A percentile compares a stretch with the other conserved stretches of the same genome.
Conservation (phyloP, 2,888 invertebrate genomes). For the Eubasilissa splendida region DNA sequence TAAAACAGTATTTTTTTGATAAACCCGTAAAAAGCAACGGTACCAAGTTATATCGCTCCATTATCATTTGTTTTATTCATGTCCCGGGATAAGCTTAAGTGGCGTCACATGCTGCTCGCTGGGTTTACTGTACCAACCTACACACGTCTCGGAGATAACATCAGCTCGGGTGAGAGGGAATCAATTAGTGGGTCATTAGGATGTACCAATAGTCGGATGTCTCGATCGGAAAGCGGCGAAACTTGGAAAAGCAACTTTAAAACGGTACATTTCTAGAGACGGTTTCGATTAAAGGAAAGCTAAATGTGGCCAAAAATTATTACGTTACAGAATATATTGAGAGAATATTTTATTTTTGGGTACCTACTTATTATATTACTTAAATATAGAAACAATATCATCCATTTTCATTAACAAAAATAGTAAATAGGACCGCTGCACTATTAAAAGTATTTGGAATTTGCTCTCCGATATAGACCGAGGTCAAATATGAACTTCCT, state of each 20-base stretch:
- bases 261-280: background rate
- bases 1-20: too few relatives aligned
- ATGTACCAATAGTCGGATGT: slow-evolving; percentile 11
- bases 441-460: too few relatives aligned
- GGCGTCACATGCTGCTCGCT: slow-evolving; percentile 14
- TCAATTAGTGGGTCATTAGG: slow-evolving; percentile 23
- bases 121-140: background rate
- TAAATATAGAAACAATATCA: too few relatives aligned
- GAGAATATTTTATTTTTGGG: too few relatives aligned
- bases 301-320: background rate
- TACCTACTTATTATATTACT: too few relatives aligned
- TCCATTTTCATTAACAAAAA: too few relatives aligned
- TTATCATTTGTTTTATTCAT: slow-evolving; percentile 22
- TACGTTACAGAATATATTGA: too few relatives aligned
- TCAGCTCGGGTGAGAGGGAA: slow-evolving; percentile 1
- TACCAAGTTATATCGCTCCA: background rate
- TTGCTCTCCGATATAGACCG: too few relatives aligned
- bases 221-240: background rate
- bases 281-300: background rate
- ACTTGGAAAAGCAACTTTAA: slow-evolving; percentile 5
- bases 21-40: too few relatives aligned
- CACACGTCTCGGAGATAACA: slow-evolving; percentile 13
- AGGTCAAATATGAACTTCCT: too few relatives aligned
- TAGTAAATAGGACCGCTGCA: too few relatives aligned
- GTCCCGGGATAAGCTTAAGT: background rate